Evolutionary conservation across 2,113 vertebrate species (phyloP), one percentile per base, ranked within the genome.

Genomic region (Mystacornis crossleyi): DNA sequence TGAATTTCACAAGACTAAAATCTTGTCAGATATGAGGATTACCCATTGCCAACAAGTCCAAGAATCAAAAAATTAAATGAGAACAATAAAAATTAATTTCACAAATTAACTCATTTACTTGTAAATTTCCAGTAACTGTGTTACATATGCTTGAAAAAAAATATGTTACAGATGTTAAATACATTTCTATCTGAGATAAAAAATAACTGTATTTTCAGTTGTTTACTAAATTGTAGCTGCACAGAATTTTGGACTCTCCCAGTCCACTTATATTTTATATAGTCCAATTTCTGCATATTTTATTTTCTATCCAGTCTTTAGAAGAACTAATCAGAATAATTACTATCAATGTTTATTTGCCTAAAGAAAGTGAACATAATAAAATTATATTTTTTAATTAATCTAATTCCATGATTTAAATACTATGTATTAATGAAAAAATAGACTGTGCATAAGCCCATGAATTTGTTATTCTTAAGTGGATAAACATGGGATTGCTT

Each of bases 151-250:
- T 50, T 64, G 14, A 62, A 34, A 3, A 86, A 24, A 66, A 70
- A 66, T 31, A 69, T 8, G 2, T 55, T 72, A 17, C 2, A 34
- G 36, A 28, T 23, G 14, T 47, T 40, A 73, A 47, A 55, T 64
- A 28, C 15, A 4, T 23, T 73, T 47, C 10, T 57, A 38, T 48
- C 14, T 61, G 9, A 38, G n/a, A 65, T 29, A 16, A 85, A 89
- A 71, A 18, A 6, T 0, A 2, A 2, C 2, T 9, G 17, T 31
- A 8, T 43, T 81, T 55, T 55, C 8, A 40, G 5, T 28, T 89
- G 10, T n/a, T 79, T 57, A 66, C 17, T 78, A 90, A 65, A 45
- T 28, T 14, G 4, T 18, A 40, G 11, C 18, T 54, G 14, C 6
- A 38, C 10, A 82, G 77, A 88, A 17, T 8, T 74, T 82, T 50